Evolutionary conservation across 2,797 vertebrate species (phyloP).

Genomic region (Eulemur mongoz): DNA sequence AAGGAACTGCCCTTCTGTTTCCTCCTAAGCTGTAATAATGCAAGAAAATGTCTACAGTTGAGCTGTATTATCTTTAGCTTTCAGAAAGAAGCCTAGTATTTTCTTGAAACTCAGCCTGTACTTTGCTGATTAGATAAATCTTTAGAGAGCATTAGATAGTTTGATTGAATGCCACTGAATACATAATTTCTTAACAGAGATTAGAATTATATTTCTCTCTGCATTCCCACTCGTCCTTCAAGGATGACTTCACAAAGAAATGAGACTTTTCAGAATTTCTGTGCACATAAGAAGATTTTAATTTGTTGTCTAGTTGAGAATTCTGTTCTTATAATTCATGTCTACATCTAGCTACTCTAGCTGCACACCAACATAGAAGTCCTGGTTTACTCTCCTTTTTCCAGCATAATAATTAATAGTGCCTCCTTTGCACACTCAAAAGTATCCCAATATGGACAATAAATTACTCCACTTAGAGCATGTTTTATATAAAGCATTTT

Average conservation of each 20-base stretch:
- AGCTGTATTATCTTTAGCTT: not conserved
- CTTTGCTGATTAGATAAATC: conserved; percentile 36
- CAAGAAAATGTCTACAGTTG: not conserved
- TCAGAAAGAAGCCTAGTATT: not conserved
- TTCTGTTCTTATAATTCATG: conserved; percentile 16
- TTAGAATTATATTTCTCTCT: conserved; percentile 46
- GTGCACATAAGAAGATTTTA: conserved; percentile 8
- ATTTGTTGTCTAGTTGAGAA: conserved; percentile 10
- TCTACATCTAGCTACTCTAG: not conserved
- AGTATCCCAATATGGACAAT: not conserved
- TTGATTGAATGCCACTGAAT: conserved; percentile 7
- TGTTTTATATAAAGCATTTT: not conserved
- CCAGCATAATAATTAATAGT: not conserved
- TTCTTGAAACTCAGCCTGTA: conserved; percentile 8
- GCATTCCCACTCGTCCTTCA: conserved; percentile 3
- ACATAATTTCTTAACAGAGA: not conserved
- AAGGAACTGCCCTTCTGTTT: not conserved
- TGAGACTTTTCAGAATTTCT: conserved; percentile 10
- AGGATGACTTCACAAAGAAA: conserved; percentile 45
- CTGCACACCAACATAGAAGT: not conserved
- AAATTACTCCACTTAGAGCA: not conserved
- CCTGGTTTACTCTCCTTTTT: not conserved
- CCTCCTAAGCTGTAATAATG: not conserved
- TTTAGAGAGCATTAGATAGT: not conserved
- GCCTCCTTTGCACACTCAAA: not conserved